phyloP scores from a whole-genome alignment of 2,888 invertebrate genomes.

The Cistogaster globosa region DNA sequence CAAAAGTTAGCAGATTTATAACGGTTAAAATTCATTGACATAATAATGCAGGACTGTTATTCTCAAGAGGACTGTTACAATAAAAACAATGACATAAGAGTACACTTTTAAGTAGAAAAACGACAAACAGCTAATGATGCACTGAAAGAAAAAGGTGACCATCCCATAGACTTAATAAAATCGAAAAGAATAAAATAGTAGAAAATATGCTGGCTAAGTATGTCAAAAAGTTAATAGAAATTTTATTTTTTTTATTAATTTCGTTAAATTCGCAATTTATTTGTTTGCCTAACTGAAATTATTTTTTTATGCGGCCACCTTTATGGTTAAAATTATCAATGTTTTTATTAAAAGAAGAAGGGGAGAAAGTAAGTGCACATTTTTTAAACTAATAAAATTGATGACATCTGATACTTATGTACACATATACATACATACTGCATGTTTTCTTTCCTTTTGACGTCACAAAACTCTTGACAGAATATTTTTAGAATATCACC shows the following conservation, averaged over 20 bases:
- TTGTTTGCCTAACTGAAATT: no score
- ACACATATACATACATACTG: not conserved
- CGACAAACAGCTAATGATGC: conserved; percentile 11
- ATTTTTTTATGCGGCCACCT: not conserved
- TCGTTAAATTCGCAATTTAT: no score
- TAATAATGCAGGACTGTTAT: conserved; percentile 37
- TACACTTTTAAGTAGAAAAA: conserved; percentile 8
- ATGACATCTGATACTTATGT: conserved; percentile 35
- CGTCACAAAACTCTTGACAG: conserved; percentile 59
- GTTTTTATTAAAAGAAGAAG: not conserved
- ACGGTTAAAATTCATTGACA: conserved; percentile 20
- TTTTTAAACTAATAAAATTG: conserved; percentile 37
- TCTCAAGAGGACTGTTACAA: conserved; percentile 37
- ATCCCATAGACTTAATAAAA: no score
- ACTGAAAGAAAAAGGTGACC: not conserved
- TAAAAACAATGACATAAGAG: conserved; percentile 1
- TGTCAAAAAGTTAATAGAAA: no score
- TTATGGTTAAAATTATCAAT: not conserved
- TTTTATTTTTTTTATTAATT: no score
- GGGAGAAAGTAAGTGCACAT: not conserved
- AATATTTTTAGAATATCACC: conserved; percentile 30
- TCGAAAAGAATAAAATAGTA: no score
- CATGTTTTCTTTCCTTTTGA: conserved; percentile 24
- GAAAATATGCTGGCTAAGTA: no score
- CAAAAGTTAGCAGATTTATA: conserved; percentile 26